A percentile compares a stretch with the other conserved stretches of the same genome.
These are phyloP conservation scores for Sitta europaea DNA, from an alignment of 2,113 vertebrate genomes.

Conservation along the genomic window DNA sequence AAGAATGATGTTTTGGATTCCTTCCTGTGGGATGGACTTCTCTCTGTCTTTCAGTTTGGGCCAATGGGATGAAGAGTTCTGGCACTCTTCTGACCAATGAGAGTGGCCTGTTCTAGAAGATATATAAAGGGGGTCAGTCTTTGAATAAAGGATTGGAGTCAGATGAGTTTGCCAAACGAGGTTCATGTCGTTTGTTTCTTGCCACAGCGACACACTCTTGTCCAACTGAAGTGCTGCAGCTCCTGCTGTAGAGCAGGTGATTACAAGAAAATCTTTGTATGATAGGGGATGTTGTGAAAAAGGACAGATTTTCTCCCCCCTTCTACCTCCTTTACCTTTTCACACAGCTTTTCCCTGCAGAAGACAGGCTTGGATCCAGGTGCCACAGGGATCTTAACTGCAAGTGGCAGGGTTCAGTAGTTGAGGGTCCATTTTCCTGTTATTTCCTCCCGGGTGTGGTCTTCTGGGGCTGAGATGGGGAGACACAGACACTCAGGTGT, in stretches of 20 bases:
- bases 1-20: no score
- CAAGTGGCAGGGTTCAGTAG: neutral
- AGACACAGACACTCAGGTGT: neutral
- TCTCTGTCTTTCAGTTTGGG: no score
- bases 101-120: no score
- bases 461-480: neutral
- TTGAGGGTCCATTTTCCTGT: neutral
- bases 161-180: no score
- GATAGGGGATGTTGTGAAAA: neutral
- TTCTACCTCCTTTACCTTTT: neutral
- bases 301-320: neutral
- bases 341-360: neutral
- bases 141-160: no score
- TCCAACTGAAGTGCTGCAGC: neutral
- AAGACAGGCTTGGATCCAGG: neutral
- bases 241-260: neutral
- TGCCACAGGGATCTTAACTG: neutral
- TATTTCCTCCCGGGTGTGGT: neutral
- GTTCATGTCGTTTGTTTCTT: no score
- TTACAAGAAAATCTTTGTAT: neutral
- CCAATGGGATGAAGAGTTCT: no score
- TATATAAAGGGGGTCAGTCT: no score
- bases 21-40: no score
- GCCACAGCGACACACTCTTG: no score
- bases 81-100: no score